Conservation (phyloP, 2,888 invertebrate species). For the Lasioglossum figueresi region DNA sequence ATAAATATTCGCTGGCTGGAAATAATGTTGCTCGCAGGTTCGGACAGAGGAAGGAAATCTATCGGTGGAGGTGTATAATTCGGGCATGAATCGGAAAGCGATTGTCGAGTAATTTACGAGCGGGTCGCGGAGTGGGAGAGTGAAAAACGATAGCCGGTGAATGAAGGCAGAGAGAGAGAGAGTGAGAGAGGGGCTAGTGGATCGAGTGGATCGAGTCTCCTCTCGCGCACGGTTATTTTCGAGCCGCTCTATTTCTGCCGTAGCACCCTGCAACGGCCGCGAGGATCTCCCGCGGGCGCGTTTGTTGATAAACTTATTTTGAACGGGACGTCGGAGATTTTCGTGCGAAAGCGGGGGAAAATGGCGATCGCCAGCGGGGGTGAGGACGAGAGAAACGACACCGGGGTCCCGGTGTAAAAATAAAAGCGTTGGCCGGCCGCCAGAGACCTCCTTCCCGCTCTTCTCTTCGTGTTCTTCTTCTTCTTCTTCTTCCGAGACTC, state of each 20-base stretch:
- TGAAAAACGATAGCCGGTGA: conserved; percentile 13
- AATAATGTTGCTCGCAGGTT: neutral
- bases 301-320: conserved; percentile 77
- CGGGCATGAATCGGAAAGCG: neutral
- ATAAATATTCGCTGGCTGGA: neutral
- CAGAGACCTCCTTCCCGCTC: conserved; percentile 62
- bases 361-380: conserved; percentile 54
- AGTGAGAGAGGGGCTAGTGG: neutral
- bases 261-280: conserved; percentile 54
- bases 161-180: conserved; percentile 13
- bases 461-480: conserved; percentile 63
- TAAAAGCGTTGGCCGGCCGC: conserved; percentile 72
- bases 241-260: conserved; percentile 69
- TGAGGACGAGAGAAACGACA: conserved; percentile 36
- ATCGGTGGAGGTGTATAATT: neutral
- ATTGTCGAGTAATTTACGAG: neutral
- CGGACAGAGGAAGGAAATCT: neutral
- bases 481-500: conserved; percentile 68
- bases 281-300: conserved; percentile 58
- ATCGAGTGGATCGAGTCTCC: conserved; percentile 30
- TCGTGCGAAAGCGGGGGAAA: conserved; percentile 57
- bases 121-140: neutral
- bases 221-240: conserved; percentile 67
- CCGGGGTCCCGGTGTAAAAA: conserved; percentile 50
- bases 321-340: conserved; percentile 53